phyloP scores from a whole-genome alignment of 2,113 vertebrate genomes.

The Chroicocephalus ridibundus region DNA sequence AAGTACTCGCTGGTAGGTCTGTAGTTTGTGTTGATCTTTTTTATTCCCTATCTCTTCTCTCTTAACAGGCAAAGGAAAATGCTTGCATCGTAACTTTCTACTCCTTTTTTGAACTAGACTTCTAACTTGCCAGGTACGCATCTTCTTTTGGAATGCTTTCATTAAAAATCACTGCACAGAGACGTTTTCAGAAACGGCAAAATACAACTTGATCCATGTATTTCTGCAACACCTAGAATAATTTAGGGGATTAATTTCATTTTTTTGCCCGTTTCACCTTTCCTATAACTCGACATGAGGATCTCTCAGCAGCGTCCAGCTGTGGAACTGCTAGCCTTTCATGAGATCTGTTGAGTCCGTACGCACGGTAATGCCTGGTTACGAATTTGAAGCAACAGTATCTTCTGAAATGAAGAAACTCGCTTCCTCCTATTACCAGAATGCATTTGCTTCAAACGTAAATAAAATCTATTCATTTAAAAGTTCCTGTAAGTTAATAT shows the following conservation, averaged over 20 bases:
- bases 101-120: neutral
- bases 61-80: conserved; percentile 27
- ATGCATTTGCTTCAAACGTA: neutral
- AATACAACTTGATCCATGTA: neutral
- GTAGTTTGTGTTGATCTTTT: conserved; percentile 12
- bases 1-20: neutral
- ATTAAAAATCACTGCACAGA: conserved; percentile 29
- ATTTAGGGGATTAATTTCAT: neutral
- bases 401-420: conserved; percentile 16
- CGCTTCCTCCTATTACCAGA: neutral
- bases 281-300: neutral
- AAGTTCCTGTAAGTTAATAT: neutral
- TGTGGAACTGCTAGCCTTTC: conserved; percentile 22
- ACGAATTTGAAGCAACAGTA: conserved; percentile 50
- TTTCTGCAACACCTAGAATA: conserved; percentile 6
- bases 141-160: conserved; percentile 2
- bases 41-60: conserved; percentile 29
- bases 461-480: neutral
- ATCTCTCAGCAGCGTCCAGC: neutral
- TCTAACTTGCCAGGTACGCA: neutral
- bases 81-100: conserved; percentile 15
- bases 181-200: conserved; percentile 18
- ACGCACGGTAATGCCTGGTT: neutral
- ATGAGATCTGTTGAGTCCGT: conserved; percentile 9
- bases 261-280: neutral